Percentiles rank a stretch among this genome's conserved stretches.
These are phyloP conservation scores for Avahi laniger DNA, from an alignment of 2,797 vertebrate species.

Conservation along the genomic window DNA sequence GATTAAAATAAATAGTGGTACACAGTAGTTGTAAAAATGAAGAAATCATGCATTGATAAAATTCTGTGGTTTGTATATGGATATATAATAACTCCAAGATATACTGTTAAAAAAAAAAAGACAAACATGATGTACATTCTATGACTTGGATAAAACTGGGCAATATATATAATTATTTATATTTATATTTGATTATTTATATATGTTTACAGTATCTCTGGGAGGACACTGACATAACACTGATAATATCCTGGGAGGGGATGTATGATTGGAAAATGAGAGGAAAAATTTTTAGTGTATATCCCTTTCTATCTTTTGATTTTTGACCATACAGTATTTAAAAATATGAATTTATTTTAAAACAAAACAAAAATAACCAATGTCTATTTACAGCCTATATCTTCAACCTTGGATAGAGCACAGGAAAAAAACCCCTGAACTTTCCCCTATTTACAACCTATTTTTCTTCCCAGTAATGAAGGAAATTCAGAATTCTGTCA, in stretches of 20 bases:
- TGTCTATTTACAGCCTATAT: neutral
- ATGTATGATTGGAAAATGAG: neutral
- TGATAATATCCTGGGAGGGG: neutral
- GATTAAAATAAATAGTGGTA: slow-evolving; percentile 17
- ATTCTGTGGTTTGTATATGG: neutral
- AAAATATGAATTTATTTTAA: slow-evolving; percentile 22
- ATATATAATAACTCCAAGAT: neutral
- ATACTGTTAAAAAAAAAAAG: neutral
- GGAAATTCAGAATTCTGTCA: slow-evolving; percentile 27
- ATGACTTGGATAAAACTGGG: neutral
- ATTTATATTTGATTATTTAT: neutral
- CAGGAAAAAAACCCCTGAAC: neutral
- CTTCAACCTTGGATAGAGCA: slow-evolving; percentile 7
- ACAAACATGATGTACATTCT: neutral
- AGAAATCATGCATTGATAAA: slow-evolving; percentile 1
- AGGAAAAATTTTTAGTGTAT: neutral
- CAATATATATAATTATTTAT: neutral
- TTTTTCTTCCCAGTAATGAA: neutral
- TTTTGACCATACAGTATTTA: neutral
- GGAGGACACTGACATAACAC: neutral
- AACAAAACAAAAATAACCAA: slow-evolving; percentile 9
- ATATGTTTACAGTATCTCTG: slow-evolving; percentile 3
- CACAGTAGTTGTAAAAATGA: neutral
- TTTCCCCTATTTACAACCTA: slow-evolving; percentile 4
- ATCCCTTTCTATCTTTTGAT: neutral